phyloP scores from a whole-genome alignment of 2,888 invertebrate genomes.

The Leistus spinibarbis region DNA sequence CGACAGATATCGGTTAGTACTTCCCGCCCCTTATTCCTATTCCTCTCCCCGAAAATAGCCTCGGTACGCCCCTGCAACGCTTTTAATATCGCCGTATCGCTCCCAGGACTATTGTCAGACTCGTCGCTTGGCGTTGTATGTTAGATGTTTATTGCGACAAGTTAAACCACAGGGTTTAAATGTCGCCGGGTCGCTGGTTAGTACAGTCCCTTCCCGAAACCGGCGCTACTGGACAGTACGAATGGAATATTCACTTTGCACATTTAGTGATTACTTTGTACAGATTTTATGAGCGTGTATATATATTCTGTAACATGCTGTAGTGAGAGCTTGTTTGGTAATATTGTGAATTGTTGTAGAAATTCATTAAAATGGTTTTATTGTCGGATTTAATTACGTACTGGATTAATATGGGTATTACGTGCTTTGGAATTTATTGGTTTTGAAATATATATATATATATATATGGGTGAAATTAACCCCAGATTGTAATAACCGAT shows the following conservation, averaged over 20 bases:
- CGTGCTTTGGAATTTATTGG: neutral
- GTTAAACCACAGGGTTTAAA: neutral
- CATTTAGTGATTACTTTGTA: neutral
- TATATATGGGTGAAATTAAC: neutral
- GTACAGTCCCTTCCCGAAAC: neutral
- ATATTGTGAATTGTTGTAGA: neutral
- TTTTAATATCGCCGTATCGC: neutral
- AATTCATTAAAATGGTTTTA: neutral
- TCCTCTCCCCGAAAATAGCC: too few relatives aligned
- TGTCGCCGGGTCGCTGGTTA: neutral
- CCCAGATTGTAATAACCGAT: neutral
- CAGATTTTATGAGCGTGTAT: neutral
- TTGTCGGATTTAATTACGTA: neutral
- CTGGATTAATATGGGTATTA: neutral
- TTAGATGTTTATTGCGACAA: neutral
- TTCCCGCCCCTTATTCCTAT: neutral
- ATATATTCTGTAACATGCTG: neutral
- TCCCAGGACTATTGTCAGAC: neutral
- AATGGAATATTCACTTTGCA: neutral
- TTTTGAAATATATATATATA: neutral
- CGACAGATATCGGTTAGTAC: too few relatives aligned
- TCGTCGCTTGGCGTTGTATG: neutral
- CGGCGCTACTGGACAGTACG: neutral
- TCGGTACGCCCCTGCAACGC: neutral
- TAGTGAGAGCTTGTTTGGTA: neutral